A percentile compares a stretch with the other conserved stretches of the same genome.
Evolutionary conservation across 1,140 invertebrate genomes (phyloP).

Genomic region (Monochamus saltuarius): DNA sequence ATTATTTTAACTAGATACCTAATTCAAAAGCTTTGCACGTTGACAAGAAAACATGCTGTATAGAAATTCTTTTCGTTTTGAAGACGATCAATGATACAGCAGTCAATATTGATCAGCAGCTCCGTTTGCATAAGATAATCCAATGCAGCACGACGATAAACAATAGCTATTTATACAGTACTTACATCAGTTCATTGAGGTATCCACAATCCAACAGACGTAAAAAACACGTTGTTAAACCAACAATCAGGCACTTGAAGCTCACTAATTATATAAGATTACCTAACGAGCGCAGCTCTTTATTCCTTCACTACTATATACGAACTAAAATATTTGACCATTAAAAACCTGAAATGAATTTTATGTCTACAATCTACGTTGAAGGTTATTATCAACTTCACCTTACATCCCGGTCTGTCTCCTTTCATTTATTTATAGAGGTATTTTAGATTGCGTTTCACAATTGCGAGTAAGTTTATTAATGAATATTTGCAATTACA

Average conservation of each 20-base stretch:
- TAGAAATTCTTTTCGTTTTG: too few species aligned
- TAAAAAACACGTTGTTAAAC: conserved; percentile 15
- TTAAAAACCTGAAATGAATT: conserved; percentile 45
- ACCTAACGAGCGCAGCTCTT: conserved; percentile 30
- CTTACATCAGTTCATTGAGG: conserved; percentile 14
- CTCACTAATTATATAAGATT: conserved; percentile 25
- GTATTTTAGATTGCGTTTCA: conserved; percentile 35
- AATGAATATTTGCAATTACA: conserved; percentile 36
- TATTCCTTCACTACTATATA: conserved; percentile 40
- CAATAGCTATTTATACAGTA: conserved; percentile 11
- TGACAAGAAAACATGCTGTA: too few species aligned
- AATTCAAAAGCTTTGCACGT: too few species aligned
- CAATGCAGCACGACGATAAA: conserved; percentile 4
- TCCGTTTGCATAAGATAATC: too few species aligned
- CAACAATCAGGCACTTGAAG: conserved; percentile 14
- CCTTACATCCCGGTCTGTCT: conserved; percentile 37
- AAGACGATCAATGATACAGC: too few species aligned
- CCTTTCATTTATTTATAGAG: conserved; percentile 39
- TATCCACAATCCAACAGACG: conserved; percentile 9
- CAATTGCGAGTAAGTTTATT: conserved; percentile 36
- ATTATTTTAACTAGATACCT: too few species aligned
- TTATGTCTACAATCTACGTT: conserved; percentile 44
- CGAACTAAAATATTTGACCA: conserved; percentile 43
- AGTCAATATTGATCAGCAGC: too few species aligned
- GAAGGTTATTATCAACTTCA: conserved; percentile 44